Percentiles rank a stretch among this genome's conserved stretches.
Evolutionary conservation across 2,888 invertebrate genomes (phyloP).

Genomic region (Chrysolina oricalcia): DNA sequence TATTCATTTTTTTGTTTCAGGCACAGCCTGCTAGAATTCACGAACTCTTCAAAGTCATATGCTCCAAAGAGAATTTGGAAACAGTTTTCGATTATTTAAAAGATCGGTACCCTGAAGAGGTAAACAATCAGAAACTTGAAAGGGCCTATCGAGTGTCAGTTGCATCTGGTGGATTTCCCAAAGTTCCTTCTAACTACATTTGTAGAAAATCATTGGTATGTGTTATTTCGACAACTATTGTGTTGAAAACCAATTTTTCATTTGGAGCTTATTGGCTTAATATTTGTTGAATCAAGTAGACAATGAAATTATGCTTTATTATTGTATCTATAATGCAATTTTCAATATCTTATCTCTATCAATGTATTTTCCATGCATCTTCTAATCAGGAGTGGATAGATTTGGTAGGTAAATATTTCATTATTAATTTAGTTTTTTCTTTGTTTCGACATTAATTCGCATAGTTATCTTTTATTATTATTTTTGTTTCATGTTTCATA

Average conservation of each 20-base stretch:
- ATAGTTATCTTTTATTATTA: no score
- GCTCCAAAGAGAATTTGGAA: conserved; percentile 37
- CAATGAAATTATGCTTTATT: neutral
- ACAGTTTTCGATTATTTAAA: conserved; percentile 46
- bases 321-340: conserved; percentile 23
- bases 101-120: conserved; percentile 46
- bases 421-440: conserved; percentile 11
- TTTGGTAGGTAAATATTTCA: conserved; percentile 38
- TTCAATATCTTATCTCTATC: conserved; percentile 17
- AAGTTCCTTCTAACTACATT: conserved; percentile 75
- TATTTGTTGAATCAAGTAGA: no score
- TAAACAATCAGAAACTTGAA: conserved; percentile 47
- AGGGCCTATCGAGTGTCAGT: conserved; percentile 63
- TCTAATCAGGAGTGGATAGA: conserved; percentile 45
- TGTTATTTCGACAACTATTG: conserved; percentile 30
- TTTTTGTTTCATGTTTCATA: no score
- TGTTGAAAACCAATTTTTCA: neutral
- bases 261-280: no score
- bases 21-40: conserved; percentile 34
- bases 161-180: conserved; percentile 76
- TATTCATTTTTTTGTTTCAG: conserved; percentile 45
- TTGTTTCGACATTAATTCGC: neutral
- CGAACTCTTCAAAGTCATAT: conserved; percentile 48
- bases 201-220: conserved; percentile 73
- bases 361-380: conserved; percentile 38